A percentile compares a stretch with the other conserved stretches of the same genome.
These are phyloP conservation scores for Coturnix japonica DNA, from an alignment of 2,113 vertebrate genomes.

Conservation along the genomic window DNA sequence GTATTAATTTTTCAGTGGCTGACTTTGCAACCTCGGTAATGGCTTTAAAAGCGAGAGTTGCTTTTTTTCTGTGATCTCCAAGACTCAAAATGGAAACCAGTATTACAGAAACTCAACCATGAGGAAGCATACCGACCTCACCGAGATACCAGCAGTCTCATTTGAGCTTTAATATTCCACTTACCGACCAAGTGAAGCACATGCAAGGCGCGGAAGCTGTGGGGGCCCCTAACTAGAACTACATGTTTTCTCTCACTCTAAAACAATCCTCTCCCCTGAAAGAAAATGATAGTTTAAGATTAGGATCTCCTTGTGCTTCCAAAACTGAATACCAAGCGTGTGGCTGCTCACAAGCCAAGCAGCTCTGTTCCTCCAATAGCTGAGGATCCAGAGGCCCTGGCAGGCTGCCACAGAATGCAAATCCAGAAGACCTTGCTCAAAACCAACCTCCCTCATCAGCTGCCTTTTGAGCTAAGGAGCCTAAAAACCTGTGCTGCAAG, in stretches of 20 bases:
- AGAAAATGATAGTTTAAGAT: neutral
- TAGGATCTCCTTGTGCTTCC: neutral
- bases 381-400: constrained; percentile 8
- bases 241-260: neutral
- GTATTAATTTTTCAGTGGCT: neutral
- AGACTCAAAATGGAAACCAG: neutral
- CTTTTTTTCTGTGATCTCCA: neutral
- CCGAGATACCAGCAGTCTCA: neutral
- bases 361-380: neutral
- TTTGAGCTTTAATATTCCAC: neutral
- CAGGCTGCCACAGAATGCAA: constrained; percentile 24
- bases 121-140: neutral
- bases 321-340: neutral
- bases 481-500: constrained; percentile 66
- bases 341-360: neutral
- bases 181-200: neutral
- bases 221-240: neutral
- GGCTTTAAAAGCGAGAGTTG: neutral
- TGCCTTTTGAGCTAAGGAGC: constrained; percentile 30
- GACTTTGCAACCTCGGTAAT: neutral
- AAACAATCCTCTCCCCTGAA: neutral
- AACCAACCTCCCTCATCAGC: constrained; percentile 11
- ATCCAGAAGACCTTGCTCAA: constrained; percentile 41
- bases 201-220: neutral
- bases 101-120: neutral